These are phyloP conservation scores for Copidosoma aretas DNA, from an alignment of 2,888 invertebrate species.

Conservation along the genomic window DNA sequence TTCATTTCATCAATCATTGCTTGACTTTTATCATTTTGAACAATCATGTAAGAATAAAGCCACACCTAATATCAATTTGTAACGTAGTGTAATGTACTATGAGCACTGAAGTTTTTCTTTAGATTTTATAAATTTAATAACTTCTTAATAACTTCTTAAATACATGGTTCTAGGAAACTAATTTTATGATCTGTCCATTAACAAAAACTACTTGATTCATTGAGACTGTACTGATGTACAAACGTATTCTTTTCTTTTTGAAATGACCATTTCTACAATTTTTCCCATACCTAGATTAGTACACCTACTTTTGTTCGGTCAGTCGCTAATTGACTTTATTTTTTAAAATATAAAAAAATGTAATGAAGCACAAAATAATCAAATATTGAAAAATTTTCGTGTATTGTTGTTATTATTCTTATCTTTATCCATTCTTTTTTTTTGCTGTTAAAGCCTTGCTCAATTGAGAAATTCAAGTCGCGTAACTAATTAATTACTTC, in stretches of 20 bases:
- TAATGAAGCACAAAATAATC: constrained; percentile 4
- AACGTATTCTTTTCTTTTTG: constrained; percentile 1
- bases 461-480: constrained; percentile 5
- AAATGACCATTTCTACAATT: neutral
- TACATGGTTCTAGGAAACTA: constrained; percentile 30
- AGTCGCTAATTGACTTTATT: constrained; percentile 10
- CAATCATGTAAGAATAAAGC: constrained; percentile 8
- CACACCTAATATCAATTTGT: neutral
- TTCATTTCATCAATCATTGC: constrained; percentile 34
- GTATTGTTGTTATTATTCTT: neutral
- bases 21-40: constrained; percentile 9
- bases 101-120: constrained; percentile 2
- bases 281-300: constrained; percentile 9
- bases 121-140: constrained; percentile 17
- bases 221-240: constrained; percentile 35
- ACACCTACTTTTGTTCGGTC: constrained; percentile 1
- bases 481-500: constrained; percentile 24
- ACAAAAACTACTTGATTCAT: constrained; percentile 35
- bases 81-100: neutral
- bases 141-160: constrained; percentile 17
- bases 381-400: constrained; percentile 11
- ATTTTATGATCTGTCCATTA: constrained; percentile 19
- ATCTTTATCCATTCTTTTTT: neutral
- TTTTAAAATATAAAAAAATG: neutral
- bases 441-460: constrained; percentile 8